Conservation (phyloP, 2,888 invertebrate genomes). For the Troides aeacus region DNA sequence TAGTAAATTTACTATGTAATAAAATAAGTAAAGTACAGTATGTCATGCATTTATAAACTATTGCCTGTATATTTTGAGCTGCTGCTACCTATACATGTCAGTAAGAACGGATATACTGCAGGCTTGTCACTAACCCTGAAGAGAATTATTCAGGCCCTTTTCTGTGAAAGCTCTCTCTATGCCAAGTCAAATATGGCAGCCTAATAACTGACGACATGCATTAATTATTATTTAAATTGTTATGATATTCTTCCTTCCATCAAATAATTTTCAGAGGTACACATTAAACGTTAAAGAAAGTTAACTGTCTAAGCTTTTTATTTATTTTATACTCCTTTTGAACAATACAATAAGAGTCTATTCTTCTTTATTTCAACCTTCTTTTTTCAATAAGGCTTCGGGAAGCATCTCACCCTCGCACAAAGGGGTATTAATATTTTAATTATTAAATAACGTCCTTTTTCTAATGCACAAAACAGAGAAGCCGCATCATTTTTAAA, state of each 20-base stretch:
- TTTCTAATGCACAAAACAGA: slow-evolving; percentile 19
- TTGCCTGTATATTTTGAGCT: too few relatives aligned
- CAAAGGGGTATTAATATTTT: slow-evolving; percentile 29
- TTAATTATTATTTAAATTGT: too few relatives aligned
- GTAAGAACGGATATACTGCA: too few relatives aligned
- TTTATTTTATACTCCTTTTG: background rate
- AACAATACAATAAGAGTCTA: background rate
- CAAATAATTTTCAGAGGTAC: background rate
- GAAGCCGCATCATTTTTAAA: slow-evolving; percentile 24
- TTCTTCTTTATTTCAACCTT: slow-evolving; percentile 1
- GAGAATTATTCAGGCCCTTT: too few relatives aligned
- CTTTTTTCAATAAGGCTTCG: slow-evolving; percentile 15
- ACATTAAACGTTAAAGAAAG: background rate
- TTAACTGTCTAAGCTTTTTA: background rate
- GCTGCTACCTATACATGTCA: too few relatives aligned
- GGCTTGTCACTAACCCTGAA: too few relatives aligned
- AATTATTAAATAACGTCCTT: slow-evolving; percentile 28
- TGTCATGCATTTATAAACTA: too few relatives aligned
- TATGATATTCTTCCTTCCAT: background rate
- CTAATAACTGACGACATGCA: too few relatives aligned
- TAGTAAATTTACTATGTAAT: too few relatives aligned
- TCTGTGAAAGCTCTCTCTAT: too few relatives aligned
- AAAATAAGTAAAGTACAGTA: too few relatives aligned
- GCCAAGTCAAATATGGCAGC: too few relatives aligned
- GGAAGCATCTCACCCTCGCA: slow-evolving; percentile 2